Evolutionary conservation across 2,113 vertebrate genomes (phyloP), one percentile per base, ranked within the genome.

Genomic region (Catharus fuscescens): DNA sequence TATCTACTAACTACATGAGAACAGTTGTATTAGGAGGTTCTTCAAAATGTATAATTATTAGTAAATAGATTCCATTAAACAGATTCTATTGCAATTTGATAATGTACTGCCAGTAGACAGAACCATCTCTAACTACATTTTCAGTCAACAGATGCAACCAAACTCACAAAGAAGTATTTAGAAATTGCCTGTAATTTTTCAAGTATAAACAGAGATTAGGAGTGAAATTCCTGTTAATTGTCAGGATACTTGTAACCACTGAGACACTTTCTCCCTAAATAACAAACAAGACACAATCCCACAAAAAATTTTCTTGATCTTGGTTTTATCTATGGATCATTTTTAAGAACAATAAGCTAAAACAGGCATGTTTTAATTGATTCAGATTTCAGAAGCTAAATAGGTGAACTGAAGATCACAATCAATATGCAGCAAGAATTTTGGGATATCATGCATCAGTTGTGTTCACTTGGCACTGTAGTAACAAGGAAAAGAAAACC

Each of bases 401-500:
- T 0, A 0, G 17, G 24, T 40, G 24, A 77, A 81, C 25, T 3
- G 4, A 74, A 47, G 9, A 59, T 26, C 24, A 82, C 12, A 50
- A 24, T 59, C 47, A 83, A 28, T 5, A 54, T 1, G 5, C 5
- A 70, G 26, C 9, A 81, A 60, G 26, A 80, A 74, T 78, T 81
- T 42, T 47, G 54, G 32, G 19, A 10, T 42, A 73, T 12, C 20
- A 24, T 8, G 28, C 3, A 2, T 26, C 34, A 50, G 10, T 4
- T 56, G 20, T 25, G n/a, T n/a, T 50, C 64, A 62, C 17, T 1
- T 45, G 54, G 32, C 1, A 2, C 13, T 62, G 32, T 1, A 59
- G 8, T 38, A 89, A 73, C 25, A 93, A 45, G 12, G 4, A 83
- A 60, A 60, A 77, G 16, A 62, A 84, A 77, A 40, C 13, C 15